phyloP scores from a whole-genome alignment of 2,797 vertebrate genomes.

The Numenius phaeopus region DNA sequence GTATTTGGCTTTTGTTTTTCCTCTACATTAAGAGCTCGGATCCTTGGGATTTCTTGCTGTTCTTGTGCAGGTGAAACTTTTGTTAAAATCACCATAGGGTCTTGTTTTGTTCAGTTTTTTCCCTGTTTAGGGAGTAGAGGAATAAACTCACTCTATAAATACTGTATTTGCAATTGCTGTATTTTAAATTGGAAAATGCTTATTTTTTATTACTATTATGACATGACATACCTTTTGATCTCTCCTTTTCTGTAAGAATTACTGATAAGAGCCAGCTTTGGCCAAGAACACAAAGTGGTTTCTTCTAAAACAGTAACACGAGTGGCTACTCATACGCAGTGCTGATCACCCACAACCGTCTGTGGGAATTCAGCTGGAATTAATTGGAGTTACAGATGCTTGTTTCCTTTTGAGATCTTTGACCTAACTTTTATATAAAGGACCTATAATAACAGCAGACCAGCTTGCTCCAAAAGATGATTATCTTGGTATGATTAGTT shows the following conservation, averaged over 20 bases:
- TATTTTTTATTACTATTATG: neutral
- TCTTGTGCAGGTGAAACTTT: constrained; percentile 5
- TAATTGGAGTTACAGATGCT: neutral
- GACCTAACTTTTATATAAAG: neutral
- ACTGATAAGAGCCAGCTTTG: neutral
- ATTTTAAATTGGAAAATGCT: neutral
- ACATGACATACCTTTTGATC: neutral
- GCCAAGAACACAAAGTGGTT: neutral
- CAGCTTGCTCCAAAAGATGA: neutral
- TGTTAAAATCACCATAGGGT: neutral
- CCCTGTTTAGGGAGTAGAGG: neutral
- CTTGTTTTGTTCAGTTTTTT: neutral
- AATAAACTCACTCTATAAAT: neutral
- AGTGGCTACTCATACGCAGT: neutral
- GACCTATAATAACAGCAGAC: neutral
- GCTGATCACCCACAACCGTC: neutral
- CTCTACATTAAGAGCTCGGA: neutral
- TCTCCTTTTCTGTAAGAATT: neutral
- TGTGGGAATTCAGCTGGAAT: neutral
- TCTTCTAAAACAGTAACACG: neutral
- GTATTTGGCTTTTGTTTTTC: constrained; percentile 1
- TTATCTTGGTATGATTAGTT: neutral
- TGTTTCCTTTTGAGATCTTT: constrained; percentile 9
- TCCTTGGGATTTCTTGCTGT: neutral
- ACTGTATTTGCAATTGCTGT: neutral